Conservation (phyloP, 2,888 invertebrate species). For the Erannis defoliaria region DNA sequence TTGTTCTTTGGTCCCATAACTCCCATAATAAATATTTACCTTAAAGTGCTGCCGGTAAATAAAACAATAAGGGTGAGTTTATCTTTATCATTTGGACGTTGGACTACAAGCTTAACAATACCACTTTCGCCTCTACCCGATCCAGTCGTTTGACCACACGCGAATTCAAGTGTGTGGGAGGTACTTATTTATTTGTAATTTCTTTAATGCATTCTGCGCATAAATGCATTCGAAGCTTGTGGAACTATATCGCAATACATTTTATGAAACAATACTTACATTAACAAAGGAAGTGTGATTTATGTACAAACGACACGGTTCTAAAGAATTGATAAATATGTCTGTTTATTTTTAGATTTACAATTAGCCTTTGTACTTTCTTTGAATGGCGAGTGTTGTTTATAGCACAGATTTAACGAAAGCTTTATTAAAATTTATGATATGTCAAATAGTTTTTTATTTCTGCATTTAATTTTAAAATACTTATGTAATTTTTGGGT, state of each 20-base stretch:
- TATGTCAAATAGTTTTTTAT: too few relatives aligned
- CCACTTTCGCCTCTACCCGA: constrained; percentile 39
- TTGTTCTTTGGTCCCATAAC: too few relatives aligned
- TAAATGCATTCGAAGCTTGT: neutral
- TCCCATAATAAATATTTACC: too few relatives aligned
- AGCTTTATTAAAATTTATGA: neutral
- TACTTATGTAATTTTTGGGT: too few relatives aligned
- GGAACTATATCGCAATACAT: constrained; percentile 13
- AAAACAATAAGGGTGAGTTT: too few relatives aligned
- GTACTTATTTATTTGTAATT: constrained; percentile 59
- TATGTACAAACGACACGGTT: constrained; percentile 10
- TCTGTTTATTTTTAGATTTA: constrained; percentile 39
- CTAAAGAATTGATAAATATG: neutral
- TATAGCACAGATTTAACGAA: constrained; percentile 12
- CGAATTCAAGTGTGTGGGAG: constrained; percentile 62
- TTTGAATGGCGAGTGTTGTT: constrained; percentile 21
- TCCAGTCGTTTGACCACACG: constrained; percentile 58
- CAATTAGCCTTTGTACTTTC: constrained; percentile 48
- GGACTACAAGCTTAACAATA: constrained; percentile 19
- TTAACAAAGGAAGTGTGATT: neutral
- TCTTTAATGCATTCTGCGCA: constrained; percentile 46
- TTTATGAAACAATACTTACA: neutral
- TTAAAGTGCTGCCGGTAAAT: too few relatives aligned
- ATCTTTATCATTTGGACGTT: neutral
- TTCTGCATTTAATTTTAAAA: too few relatives aligned